Conservation (phyloP, 2,888 invertebrate genomes). For the Trachelus tabidus region DNA sequence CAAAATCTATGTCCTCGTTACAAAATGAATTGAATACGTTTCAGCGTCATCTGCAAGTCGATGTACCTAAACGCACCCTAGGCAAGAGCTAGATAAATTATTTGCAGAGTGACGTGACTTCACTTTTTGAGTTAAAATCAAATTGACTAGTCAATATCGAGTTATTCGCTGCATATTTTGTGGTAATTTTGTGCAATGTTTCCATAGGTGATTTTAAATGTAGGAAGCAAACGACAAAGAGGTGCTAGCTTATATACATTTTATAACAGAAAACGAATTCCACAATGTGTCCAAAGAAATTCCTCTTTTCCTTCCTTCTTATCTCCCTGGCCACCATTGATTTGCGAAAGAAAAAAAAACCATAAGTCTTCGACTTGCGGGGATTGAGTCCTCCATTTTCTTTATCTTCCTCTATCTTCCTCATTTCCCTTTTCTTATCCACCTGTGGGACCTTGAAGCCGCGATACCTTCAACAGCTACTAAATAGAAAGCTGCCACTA, state of each 20-base stretch:
- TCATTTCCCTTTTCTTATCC: constrained; percentile 21
- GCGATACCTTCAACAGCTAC: constrained; percentile 22
- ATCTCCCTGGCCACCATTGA: constrained; percentile 39
- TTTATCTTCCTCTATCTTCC: constrained; percentile 3
- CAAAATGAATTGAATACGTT: too few relatives aligned
- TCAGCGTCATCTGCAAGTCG: too few relatives aligned
- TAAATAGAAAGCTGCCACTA: constrained; percentile 10
- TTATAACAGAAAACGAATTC: neutral
- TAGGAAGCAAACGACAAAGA: neutral
- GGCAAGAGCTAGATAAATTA: too few relatives aligned
- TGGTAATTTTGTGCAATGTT: neutral
- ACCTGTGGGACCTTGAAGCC: constrained; percentile 13
- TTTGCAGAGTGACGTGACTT: too few relatives aligned
- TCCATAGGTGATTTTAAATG: neutral
- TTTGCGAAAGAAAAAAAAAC: constrained; percentile 49
- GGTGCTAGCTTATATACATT: neutral
- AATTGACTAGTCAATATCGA: too few relatives aligned
- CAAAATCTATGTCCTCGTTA: too few relatives aligned
- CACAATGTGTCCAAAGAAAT: constrained; percentile 7
- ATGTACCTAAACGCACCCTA: too few relatives aligned
- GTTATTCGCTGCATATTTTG: too few relatives aligned
- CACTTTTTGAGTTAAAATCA: too few relatives aligned
- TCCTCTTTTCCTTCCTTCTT: constrained; percentile 25
- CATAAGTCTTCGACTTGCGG: constrained; percentile 31
- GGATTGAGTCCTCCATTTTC: constrained; percentile 31